Evolutionary conservation across 2,113 vertebrate genomes (phyloP), one percentile per base, ranked within the genome.

Genomic region (Ancistrus triradiatus): DNA sequence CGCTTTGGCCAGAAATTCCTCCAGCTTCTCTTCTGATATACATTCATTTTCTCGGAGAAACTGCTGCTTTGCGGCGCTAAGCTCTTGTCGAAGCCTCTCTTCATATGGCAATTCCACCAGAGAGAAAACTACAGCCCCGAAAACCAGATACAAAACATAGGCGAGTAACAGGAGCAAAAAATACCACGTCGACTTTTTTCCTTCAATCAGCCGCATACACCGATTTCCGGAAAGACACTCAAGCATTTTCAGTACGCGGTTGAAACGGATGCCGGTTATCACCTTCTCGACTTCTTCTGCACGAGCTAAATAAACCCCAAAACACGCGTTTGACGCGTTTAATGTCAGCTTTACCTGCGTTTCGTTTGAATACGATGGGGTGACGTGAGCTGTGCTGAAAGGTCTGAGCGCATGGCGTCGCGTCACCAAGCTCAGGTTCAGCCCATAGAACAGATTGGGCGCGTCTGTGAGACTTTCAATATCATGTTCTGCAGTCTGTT

Each of bases 41-140:
- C 96, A 98, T 62, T 80, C 69, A 72, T 95, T 86, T 59, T 94
- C 89, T 60, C 77, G 80, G 72, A 97, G 75, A 78, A 97, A 97
- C 58, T 87, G 85, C 52, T 68, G 77, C 64, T 90, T 91, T 19
- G 86, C 79, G 59, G 77, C 83, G 62, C 66, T 53, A 74, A 98
- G 85, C 70, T 94, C 85, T 65, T 78, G 76, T 11, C 92, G 89
- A 35, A 98, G 91, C 33, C 81, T 76, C 22, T 83, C 75, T 74
- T 98, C 95, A 70, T 93, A 92, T 0, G 95, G 95, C 77, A 90
- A 82, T 84, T 98, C 96, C 74, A 97, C 88, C 38, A 90, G 88
- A 17, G 93, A 96, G 86, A 98, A 98, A 66, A 98, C 87, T 37
- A 90, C 87, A n/a, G 95, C 94, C 6, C 96, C 95, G 66, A 95